Evolutionary conservation across 2,888 invertebrate genomes (phyloP).

Genomic region (Halictus quadricinctus): DNA sequence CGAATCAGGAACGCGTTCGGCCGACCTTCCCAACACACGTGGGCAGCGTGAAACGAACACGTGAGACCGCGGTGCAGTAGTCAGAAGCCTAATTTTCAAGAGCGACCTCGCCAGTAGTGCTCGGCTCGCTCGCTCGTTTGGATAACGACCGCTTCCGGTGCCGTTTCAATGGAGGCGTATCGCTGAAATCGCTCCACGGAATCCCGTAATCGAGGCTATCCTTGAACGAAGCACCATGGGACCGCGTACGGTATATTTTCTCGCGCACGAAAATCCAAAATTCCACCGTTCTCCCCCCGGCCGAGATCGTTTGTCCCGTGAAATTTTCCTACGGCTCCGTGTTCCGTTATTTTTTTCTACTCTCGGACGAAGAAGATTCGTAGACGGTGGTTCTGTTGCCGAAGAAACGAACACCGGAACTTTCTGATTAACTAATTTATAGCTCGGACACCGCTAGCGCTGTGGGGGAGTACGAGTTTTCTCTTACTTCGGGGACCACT

Average conservation of each 20-base stretch:
- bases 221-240: slow-evolving; percentile 29
- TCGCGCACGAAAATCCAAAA: not conserved
- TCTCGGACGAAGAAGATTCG: no score
- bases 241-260: not conserved
- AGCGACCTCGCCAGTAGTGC: slow-evolving; percentile 65
- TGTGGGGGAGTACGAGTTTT: not conserved
- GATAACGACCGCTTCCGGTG: slow-evolving; percentile 68
- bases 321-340: not conserved
- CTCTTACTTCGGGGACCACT: not conserved
- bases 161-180: slow-evolving; percentile 57
- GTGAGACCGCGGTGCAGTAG: slow-evolving; percentile 45
- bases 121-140: slow-evolving; percentile 55
- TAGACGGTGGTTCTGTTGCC: no score
- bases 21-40: slow-evolving; percentile 48
- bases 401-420: not conserved
- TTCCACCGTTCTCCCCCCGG: not conserved
- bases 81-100: slow-evolving; percentile 71
- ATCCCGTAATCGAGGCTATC: slow-evolving; percentile 52
- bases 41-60: slow-evolving; percentile 41
- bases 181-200: slow-evolving; percentile 53
- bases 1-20: slow-evolving; percentile 18
- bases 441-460: not conserved
- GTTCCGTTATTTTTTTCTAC: no score
- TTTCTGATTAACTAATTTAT: not conserved
- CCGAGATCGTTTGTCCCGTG: no score